These are phyloP conservation scores for Luperina testacea DNA, from an alignment of 2,888 invertebrate species.

Conservation along the genomic window DNA sequence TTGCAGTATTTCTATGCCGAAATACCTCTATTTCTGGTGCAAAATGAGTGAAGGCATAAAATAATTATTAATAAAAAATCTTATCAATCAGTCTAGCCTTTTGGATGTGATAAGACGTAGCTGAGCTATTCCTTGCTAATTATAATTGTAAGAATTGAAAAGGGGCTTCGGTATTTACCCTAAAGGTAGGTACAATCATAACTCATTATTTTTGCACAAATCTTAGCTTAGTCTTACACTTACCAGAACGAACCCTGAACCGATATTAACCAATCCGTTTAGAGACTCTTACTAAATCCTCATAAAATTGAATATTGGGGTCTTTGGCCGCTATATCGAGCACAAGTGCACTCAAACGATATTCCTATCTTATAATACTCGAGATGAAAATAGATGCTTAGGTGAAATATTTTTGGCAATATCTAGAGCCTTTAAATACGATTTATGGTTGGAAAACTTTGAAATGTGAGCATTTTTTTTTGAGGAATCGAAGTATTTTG, in stretches of 20 bases:
- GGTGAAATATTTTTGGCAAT: conserved; percentile 41
- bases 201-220: not conserved
- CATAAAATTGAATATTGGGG: conserved; percentile 48
- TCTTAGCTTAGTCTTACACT: not conserved
- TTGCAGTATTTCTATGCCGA: not conserved
- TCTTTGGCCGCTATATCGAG: conserved; percentile 20
- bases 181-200: not conserved
- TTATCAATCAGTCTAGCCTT: not conserved
- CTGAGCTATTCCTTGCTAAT: no score
- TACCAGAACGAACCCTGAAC: not conserved
- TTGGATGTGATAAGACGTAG: not conserved
- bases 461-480: not conserved
- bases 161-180: not conserved
- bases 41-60: not conserved
- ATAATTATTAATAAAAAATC: not conserved
- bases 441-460: conserved; percentile 12
- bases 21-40: not conserved
- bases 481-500: conserved; percentile 1
- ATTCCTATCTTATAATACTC: conserved; percentile 38
- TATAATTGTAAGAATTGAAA: not conserved
- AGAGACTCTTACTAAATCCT: conserved; percentile 24
- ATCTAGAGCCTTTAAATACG: conserved; percentile 24
- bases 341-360: conserved; percentile 52
- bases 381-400: conserved; percentile 32
- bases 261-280: conserved; percentile 34